These are phyloP conservation scores for Ptiloglossa arizonensis DNA, from an alignment of 1,140 invertebrate genomes.

Conservation along the genomic window DNA sequence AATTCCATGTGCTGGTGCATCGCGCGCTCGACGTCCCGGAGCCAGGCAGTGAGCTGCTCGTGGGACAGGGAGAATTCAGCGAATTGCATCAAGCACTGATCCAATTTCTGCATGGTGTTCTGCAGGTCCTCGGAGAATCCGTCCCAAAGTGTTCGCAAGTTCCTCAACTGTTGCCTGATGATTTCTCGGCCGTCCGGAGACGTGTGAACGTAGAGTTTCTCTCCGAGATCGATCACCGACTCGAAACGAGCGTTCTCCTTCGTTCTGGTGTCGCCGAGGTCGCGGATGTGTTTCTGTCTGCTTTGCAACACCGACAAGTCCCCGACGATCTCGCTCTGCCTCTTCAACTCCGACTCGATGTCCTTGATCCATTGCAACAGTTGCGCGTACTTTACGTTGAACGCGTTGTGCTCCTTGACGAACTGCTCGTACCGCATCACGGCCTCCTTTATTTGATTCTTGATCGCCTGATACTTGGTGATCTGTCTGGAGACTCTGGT, in stretches of 20 bases:
- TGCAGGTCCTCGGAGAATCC: slow-evolving; percentile 92
- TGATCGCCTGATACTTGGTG: slow-evolving; percentile 92
- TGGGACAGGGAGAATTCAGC: slow-evolving; percentile 93
- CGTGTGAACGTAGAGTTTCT: slow-evolving; percentile 95
- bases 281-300: slow-evolving; percentile 91
- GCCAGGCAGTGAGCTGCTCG: slow-evolving; percentile 96
- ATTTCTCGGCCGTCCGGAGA: slow-evolving; percentile 96
- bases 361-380: slow-evolving; percentile 89
- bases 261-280: slow-evolving; percentile 90
- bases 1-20: slow-evolving; percentile 96
- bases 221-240: slow-evolving; percentile 92
- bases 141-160: slow-evolving; percentile 93
- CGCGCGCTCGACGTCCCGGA: slow-evolving; percentile 93
- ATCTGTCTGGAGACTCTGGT: slow-evolving; percentile 90
- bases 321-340: slow-evolving; percentile 92
- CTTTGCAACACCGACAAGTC: slow-evolving; percentile 93
- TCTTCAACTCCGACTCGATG: slow-evolving; percentile 87
- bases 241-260: slow-evolving; percentile 93
- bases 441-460: slow-evolving; percentile 91
- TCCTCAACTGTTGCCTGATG: slow-evolving; percentile 93
- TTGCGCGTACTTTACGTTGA: slow-evolving; percentile 89
- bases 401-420: slow-evolving; percentile 91
- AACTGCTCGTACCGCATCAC: slow-evolving; percentile 91
- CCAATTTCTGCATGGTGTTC: slow-evolving; percentile 89
- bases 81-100: slow-evolving; percentile 94